Evolutionary conservation across 2,888 invertebrate species (phyloP).

Genomic region (Hydraecia micacea): DNA sequence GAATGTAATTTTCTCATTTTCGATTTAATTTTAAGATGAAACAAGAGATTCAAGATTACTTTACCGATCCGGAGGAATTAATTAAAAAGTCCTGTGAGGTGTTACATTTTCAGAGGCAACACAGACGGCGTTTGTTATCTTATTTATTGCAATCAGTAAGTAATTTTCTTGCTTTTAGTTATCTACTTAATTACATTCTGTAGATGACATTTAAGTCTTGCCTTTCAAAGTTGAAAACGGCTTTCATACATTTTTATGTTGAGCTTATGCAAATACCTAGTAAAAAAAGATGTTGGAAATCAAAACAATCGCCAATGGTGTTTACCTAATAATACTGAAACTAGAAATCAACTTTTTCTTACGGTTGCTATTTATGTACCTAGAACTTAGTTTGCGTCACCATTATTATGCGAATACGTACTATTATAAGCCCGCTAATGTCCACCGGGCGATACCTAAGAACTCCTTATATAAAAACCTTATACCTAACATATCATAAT

Average conservation of each 20-base stretch:
- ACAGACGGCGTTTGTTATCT: slow-evolving; percentile 84
- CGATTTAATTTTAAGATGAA: slow-evolving; percentile 82
- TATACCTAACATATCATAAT: no score
- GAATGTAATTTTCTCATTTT: slow-evolving; percentile 58
- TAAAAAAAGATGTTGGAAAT: neutral
- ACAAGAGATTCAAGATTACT: slow-evolving; percentile 88
- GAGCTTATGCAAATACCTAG: neutral
- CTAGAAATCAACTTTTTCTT: slow-evolving; percentile 17
- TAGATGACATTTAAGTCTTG: neutral
- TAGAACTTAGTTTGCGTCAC: slow-evolving; percentile 15
- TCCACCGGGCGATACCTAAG: no score
- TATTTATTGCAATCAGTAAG: slow-evolving; percentile 88
- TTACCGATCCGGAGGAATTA: slow-evolving; percentile 88
- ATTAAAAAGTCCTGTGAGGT: slow-evolving; percentile 87
- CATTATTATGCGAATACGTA: neutral
- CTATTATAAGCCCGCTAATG: slow-evolving; percentile 21
- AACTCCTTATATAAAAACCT: neutral
- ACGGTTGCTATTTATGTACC: neutral
- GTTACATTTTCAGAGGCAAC: slow-evolving; percentile 87
- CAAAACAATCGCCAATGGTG: slow-evolving; percentile 3
- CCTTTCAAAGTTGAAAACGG: neutral
- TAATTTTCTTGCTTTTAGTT: slow-evolving; percentile 40
- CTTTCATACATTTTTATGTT: neutral
- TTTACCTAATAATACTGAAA: neutral
- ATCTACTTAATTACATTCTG: slow-evolving; percentile 10